Conservation (phyloP, 2,113 vertebrate genomes). For the Myiagra hebetior region DNA sequence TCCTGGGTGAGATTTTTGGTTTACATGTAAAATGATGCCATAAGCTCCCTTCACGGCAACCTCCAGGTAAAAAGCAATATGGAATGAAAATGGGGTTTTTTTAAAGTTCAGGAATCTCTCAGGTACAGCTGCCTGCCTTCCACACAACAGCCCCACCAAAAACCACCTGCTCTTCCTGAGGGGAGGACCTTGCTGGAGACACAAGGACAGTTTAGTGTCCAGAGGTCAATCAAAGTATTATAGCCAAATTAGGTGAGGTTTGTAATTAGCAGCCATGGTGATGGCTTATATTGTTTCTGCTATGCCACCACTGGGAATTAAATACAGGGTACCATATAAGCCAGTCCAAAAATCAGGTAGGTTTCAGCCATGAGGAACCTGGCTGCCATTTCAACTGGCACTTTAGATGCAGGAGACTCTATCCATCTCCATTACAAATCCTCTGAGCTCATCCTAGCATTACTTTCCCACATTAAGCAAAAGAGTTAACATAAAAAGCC, state of each 20-base stretch:
- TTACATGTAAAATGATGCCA: neutral
- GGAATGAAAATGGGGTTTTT: neutral
- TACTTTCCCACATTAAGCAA: conserved; percentile 56
- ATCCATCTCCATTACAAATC: conserved; percentile 58
- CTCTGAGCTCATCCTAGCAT: conserved; percentile 42
- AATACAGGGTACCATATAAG: neutral
- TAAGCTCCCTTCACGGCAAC: neutral
- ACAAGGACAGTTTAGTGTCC: neutral
- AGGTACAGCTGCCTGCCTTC: neutral
- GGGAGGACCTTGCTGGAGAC: neutral
- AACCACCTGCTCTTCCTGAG: neutral
- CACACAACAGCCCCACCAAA: neutral
- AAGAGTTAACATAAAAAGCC: conserved; percentile 51
- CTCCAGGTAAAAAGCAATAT: neutral
- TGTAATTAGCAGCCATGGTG: neutral
- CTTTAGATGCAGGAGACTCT: conserved; percentile 3
- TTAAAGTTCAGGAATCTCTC: neutral
- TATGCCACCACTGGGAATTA: neutral
- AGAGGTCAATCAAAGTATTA: neutral
- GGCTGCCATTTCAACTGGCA: neutral
- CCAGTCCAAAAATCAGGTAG: neutral
- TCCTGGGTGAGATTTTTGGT: neutral
- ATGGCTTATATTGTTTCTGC: neutral
- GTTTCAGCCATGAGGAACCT: neutral
- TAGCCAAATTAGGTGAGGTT: neutral